Conservation (phyloP, 2,888 invertebrate genomes). For the Drosophila nr. medialis region DNA sequence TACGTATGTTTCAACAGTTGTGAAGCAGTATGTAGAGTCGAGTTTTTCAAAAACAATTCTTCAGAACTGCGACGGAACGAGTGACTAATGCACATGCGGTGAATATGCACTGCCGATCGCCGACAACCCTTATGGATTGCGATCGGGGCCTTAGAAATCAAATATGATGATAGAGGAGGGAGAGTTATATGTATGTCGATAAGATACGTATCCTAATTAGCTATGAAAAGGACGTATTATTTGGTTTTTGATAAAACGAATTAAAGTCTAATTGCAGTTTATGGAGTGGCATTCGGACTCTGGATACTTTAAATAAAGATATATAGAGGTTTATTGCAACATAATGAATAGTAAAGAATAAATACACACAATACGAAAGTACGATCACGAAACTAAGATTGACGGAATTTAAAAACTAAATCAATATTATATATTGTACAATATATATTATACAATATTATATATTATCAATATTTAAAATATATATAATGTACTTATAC, state of each 20-base stretch:
- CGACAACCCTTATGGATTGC: background rate
- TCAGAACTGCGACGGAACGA: conserved; percentile 56
- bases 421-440: conserved; percentile 27
- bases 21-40: background rate
- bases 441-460: too few relatives aligned
- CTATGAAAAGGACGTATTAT: conserved; percentile 50
- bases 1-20: background rate
- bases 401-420: conserved; percentile 24
- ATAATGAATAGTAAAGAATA: conserved; percentile 9
- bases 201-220: conserved; percentile 56
- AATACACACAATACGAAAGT: conserved; percentile 9
- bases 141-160: background rate
- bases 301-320: conserved; percentile 1
- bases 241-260: conserved; percentile 21
- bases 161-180: conserved; percentile 17
- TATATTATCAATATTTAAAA: conserved; percentile 9
- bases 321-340: conserved; percentile 35
- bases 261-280: conserved; percentile 21
- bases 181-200: conserved; percentile 47
- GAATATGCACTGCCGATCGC: conserved; percentile 62
- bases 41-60: background rate
- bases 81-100: conserved; percentile 79
- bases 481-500: conserved; percentile 28
- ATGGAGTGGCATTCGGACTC: background rate
- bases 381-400: conserved; percentile 20